Base-by-base conservation (phyloP, 1,140 invertebrate genomes). In the Plectrocnemia conspersa region DNA sequence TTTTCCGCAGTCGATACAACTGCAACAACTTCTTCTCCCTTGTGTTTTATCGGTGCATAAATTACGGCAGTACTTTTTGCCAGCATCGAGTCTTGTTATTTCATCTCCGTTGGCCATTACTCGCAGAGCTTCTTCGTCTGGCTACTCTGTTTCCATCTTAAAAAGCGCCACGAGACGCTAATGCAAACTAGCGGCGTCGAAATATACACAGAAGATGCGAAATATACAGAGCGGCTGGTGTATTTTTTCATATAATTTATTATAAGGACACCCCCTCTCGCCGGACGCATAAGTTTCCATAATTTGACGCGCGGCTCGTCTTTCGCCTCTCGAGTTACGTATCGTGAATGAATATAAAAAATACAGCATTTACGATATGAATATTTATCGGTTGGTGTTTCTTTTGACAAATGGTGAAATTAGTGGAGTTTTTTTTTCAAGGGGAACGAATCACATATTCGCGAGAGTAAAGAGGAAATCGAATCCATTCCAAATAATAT, bases 1-100 rank as follows among this genome's bases (percentile, higher is more conserved):
- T n/a, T n/a, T n/a, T n/a, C n/a, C n/a, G n/a, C n/a, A n/a, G n/a
- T n/a, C n/a, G n/a, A n/a, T n/a, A n/a, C n/a, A n/a, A n/a, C n/a
- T n/a, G n/a, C n/a, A n/a, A n/a, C n/a, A n/a, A n/a, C n/a, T n/a
- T n/a, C n/a, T n/a, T n/a, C n/a, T n/a, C n/a, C n/a, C n/a, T n/a
- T n/a, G n/a, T n/a, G n/a, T n/a, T n/a, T n/a, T n/a, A 40, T 52
- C 49, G 36, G 21, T 38, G 49, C 35, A 52, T 52, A 52, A 52
- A 52, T 52, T 49, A 49, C 19, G 32, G n/a, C 2, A 33, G 18
- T 7, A 52, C 33, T 52, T 52, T 52, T 52, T 52, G 49, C n/a
- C n/a, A n/a, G n/a, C 41, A 5, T 24, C 15, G 10, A 40, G 33
- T 36, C 35, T 32, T 52, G 49, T 52, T 52, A 40, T 40, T 52